These are phyloP conservation scores for Enhydra lutris DNA, from an alignment of 2,113 vertebrate genomes.

Conservation along the genomic window DNA sequence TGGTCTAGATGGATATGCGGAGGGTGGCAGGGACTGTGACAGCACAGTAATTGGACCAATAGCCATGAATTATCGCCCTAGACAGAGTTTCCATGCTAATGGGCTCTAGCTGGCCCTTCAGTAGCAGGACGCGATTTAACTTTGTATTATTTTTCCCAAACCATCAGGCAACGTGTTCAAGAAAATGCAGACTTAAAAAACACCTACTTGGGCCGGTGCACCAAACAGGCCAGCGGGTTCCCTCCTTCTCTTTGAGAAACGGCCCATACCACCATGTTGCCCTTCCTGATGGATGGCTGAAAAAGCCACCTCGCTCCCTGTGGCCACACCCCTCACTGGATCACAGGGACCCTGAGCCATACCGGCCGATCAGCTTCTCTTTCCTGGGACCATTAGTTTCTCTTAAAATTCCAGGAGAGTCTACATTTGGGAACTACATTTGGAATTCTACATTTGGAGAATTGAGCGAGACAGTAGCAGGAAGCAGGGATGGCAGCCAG, in stretches of 20 bases:
- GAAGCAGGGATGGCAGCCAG: background rate
- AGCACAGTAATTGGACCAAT: background rate
- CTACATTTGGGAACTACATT: background rate
- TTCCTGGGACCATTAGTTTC: background rate
- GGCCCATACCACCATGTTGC: fast-evolving
- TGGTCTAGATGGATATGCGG: fast-evolving
- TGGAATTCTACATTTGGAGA: background rate
- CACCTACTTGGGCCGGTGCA: background rate
- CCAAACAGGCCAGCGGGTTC: background rate
- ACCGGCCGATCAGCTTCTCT: background rate
- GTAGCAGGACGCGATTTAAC: background rate
- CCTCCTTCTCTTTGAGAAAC: background rate
- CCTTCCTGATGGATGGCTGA: background rate
- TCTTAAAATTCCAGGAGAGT: background rate
- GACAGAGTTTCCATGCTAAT: background rate
- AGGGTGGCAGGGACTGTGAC: background rate
- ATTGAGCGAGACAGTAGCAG: background rate
- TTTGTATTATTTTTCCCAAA: background rate
- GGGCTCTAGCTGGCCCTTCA: background rate
- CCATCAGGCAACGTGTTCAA: background rate
- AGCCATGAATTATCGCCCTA: background rate
- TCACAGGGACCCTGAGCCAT: background rate
- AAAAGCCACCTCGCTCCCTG: background rate
- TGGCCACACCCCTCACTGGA: background rate
- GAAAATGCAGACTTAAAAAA: background rate